phyloP scores from a whole-genome alignment of 2,113 vertebrate genomes.

The Martes martes region DNA sequence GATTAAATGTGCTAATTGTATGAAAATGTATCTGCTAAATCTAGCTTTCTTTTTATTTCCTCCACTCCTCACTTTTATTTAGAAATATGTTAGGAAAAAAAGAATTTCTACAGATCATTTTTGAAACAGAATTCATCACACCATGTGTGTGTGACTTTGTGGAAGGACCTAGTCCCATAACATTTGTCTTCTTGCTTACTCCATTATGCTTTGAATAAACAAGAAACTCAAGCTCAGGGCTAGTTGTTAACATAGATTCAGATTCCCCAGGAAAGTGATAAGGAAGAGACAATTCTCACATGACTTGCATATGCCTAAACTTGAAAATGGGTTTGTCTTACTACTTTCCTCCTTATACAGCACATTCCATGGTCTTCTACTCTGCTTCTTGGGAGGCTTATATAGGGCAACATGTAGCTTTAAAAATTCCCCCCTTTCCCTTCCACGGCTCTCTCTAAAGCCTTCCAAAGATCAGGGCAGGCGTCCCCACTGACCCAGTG shows the following conservation, averaged over 20 bases:
- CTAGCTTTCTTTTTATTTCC: slow-evolving; percentile 19
- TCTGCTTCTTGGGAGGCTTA: not conserved
- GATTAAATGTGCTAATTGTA: slow-evolving; percentile 72
- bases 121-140: not conserved
- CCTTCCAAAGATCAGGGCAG: slow-evolving; percentile 10
- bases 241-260: not conserved
- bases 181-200: not conserved
- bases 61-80: not conserved
- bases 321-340: not conserved
- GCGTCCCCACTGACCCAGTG: not conserved
- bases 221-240: not conserved
- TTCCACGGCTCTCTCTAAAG: not conserved
- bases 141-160: not conserved
- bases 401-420: not conserved
- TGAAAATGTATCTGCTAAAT: slow-evolving; percentile 26
- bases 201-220: not conserved
- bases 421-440: not conserved
- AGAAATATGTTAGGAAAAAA: not conserved
- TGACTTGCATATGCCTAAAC: not conserved
- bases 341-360: not conserved
- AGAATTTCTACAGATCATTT: not conserved
- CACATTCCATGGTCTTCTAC: not conserved
- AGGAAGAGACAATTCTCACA: not conserved
- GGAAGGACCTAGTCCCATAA: not conserved
- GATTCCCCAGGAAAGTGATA: not conserved